Conservation (phyloP, 2,797 vertebrate genomes). For the Myiotriccus ornatus region DNA sequence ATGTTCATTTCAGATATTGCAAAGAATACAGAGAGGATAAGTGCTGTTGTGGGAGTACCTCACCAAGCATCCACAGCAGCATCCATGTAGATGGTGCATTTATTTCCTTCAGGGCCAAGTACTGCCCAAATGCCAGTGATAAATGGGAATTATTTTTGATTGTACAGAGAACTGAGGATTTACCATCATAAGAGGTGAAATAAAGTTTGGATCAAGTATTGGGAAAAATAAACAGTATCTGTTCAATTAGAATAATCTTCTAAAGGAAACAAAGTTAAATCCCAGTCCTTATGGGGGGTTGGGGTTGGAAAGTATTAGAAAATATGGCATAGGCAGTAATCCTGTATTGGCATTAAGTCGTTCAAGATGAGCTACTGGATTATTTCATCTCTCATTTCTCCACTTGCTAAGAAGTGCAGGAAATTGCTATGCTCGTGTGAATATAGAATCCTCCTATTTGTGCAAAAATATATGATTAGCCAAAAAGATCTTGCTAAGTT, state of each 20-base stretch:
- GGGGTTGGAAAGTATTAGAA: conserved; percentile 23
- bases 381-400: conserved; percentile 20
- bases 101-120: neutral
- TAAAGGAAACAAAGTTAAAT: conserved; percentile 36
- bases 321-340: conserved; percentile 24
- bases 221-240: neutral
- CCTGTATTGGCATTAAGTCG: conserved; percentile 13
- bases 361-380: neutral
- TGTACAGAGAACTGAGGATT: neutral
- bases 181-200: neutral
- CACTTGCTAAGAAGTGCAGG: neutral
- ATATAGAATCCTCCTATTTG: neutral
- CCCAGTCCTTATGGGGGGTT: neutral
- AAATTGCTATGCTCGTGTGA: conserved; percentile 4
- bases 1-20: conserved; percentile 7
- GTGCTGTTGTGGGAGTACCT: neutral
- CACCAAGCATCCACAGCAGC: neutral
- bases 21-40: neutral
- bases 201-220: conserved; percentile 15
- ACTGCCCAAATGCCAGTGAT: neutral
- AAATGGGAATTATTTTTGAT: conserved; percentile 1
- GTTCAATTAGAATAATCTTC: conserved; percentile 40
- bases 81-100: neutral
- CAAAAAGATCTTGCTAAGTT: neutral
- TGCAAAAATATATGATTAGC: conserved; percentile 22